These are phyloP conservation scores for Ophiodon elongatus DNA, from an alignment of 2,113 vertebrate species.

Conservation along the genomic window DNA sequence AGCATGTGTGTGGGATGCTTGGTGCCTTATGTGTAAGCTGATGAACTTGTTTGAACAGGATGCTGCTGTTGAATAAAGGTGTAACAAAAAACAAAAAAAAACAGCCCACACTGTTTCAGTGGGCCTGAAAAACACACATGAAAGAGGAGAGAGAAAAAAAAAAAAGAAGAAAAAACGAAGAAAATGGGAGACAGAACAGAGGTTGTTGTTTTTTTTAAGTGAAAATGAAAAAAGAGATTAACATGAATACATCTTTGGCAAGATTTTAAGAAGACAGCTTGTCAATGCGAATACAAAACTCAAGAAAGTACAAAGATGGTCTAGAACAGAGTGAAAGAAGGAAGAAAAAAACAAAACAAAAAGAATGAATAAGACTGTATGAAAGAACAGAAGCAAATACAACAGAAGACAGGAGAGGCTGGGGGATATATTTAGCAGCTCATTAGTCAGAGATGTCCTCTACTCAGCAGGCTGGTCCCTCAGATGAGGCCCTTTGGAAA, in stretches of 20 bases:
- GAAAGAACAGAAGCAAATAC: slow-evolving; percentile 44
- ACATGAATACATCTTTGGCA: not conserved
- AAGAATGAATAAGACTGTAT: slow-evolving; percentile 6
- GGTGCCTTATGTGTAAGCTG: slow-evolving; percentile 46
- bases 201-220: no score
- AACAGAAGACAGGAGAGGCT: slow-evolving; percentile 69
- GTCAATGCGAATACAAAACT: not conserved
- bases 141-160: slow-evolving; percentile 22
- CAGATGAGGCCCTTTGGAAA: slow-evolving; percentile 79
- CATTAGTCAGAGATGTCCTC: slow-evolving; percentile 81
- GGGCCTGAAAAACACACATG: slow-evolving; percentile 43
- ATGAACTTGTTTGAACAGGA: slow-evolving; percentile 67
- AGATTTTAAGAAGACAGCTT: not conserved
- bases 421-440: slow-evolving; percentile 83
- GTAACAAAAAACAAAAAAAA: slow-evolving; percentile 39
- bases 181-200: not conserved
- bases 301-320: not conserved
- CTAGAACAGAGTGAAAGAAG: not conserved
- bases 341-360: slow-evolving; percentile 6
- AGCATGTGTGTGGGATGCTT: slow-evolving; percentile 63
- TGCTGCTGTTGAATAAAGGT: slow-evolving; percentile 64
- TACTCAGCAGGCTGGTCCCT: slow-evolving; percentile 78
- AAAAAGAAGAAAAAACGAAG: not conserved
- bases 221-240: not conserved
- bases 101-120: slow-evolving; percentile 58